Percentiles rank a stretch among this genome's conserved stretches.
Conservation (phyloP, 2,113 vertebrate genomes). For the Xiphias gladius region DNA sequence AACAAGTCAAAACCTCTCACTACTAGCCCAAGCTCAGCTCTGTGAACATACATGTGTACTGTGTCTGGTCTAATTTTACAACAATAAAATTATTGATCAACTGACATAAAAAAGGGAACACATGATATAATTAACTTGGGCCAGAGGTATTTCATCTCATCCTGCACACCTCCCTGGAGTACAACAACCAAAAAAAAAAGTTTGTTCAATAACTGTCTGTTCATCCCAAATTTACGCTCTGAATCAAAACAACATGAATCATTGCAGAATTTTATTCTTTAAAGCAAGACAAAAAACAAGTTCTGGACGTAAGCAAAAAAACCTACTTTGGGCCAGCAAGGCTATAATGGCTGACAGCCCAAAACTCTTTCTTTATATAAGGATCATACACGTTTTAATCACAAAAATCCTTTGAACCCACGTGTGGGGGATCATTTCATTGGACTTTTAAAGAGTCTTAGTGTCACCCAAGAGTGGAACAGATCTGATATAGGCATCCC, state of each 20-base stretch:
- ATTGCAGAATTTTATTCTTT: conserved; percentile 53
- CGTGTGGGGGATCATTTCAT: conserved; percentile 59
- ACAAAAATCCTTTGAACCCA: conserved; percentile 65
- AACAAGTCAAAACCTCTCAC: background rate
- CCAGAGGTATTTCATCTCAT: conserved; percentile 39
- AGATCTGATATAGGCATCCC: conserved; percentile 34
- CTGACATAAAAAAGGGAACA: conserved; percentile 13
- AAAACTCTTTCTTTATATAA: conserved; percentile 60
- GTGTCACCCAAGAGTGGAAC: conserved; percentile 46
- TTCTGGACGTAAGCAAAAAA: conserved; percentile 38
- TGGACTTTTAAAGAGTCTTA: conserved; percentile 58
- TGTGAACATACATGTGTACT: background rate
- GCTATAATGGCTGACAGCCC: conserved; percentile 66
- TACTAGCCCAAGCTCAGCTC: background rate
- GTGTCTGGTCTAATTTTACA: conserved; percentile 30
- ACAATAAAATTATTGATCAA: conserved; percentile 32
- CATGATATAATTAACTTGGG: conserved; percentile 25
- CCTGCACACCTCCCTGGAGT: background rate
- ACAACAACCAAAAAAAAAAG: conserved; percentile 25
- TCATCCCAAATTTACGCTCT: conserved; percentile 40
- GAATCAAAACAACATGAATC: conserved; percentile 59
- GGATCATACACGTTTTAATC: conserved; percentile 76
- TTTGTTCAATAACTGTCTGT: conserved; percentile 14
- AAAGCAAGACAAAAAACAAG: conserved; percentile 60
- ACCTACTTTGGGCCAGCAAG: conserved; percentile 41